Percentiles rank a stretch among this genome's conserved stretches.
Evolutionary conservation across 2,888 invertebrate genomes (phyloP).

Genomic region (Diogma glabrata): DNA sequence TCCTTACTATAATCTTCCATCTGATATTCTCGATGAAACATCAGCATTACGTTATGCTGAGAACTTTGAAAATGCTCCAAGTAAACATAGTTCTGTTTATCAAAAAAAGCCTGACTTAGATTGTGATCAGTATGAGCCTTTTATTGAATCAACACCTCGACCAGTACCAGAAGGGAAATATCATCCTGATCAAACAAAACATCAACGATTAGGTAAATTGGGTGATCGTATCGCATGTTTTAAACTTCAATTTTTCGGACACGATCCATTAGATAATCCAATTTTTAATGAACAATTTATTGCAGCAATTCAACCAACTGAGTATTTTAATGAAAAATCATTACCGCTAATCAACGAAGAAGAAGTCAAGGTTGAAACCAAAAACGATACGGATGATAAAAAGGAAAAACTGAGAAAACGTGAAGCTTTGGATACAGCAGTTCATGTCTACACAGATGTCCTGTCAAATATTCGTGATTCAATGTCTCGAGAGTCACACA

Average conservation of each 20-base stretch:
- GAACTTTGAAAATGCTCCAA: no score
- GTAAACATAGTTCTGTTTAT: slow-evolving; percentile 56
- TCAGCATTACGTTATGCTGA: slow-evolving; percentile 57
- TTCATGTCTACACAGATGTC: slow-evolving; percentile 1
- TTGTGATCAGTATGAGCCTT: slow-evolving; percentile 34
- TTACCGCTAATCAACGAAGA: no score
- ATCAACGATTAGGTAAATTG: slow-evolving; percentile 45
- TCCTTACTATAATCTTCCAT: slow-evolving; percentile 47
- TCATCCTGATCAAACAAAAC: slow-evolving; percentile 23
- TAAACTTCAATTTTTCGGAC: slow-evolving; percentile 61
- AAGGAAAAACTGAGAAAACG: no score
- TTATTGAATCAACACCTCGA: slow-evolving; percentile 42
- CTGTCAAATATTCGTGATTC: neutral
- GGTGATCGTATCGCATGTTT: slow-evolving; percentile 66
- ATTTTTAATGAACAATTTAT: slow-evolving; percentile 47
- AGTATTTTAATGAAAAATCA: no score
- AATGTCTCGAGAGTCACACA: no score
- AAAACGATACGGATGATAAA: no score
- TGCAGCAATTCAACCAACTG: no score
- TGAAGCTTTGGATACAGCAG: no score
- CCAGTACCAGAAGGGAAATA: slow-evolving; percentile 41
- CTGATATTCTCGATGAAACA: slow-evolving; percentile 37
- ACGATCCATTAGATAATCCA: slow-evolving; percentile 63
- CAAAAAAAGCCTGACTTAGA: slow-evolving; percentile 43
- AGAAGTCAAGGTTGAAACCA: no score